Evolutionary conservation across 2,888 invertebrate species (phyloP).

Genomic region (Luperina nickerlii): DNA sequence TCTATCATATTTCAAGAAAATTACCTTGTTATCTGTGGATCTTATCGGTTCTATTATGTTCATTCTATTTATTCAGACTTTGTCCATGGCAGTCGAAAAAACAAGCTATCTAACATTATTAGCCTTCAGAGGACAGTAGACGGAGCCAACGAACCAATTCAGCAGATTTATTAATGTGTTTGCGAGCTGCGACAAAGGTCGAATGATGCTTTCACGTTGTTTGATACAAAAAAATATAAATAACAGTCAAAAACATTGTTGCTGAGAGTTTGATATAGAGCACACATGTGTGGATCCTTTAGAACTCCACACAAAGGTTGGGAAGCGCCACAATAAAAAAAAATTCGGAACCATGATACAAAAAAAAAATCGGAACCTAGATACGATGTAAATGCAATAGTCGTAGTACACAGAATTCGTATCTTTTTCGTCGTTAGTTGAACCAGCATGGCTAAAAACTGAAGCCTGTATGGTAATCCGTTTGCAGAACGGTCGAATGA

Average conservation of each 20-base stretch:
- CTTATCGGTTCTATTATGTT: constrained; percentile 40
- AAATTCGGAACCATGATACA: no score
- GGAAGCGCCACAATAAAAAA: constrained; percentile 39
- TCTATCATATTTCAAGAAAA: constrained; percentile 42
- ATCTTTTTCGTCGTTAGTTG: constrained; percentile 37
- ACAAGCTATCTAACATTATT: constrained; percentile 68
- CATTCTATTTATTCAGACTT: constrained; percentile 37
- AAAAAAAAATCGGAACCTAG: constrained; percentile 31
- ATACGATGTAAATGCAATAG: constrained; percentile 41
- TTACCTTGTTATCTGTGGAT: constrained; percentile 42
- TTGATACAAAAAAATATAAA: constrained; percentile 76
- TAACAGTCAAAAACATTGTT: constrained; percentile 73
- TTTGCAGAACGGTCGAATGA: constrained; percentile 25
- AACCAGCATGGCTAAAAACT: constrained; percentile 40
- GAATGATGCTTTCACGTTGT: constrained; percentile 69
- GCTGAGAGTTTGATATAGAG: constrained; percentile 61
- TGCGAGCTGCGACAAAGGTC: constrained; percentile 71
- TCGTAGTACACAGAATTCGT: constrained; percentile 33
- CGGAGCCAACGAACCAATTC: constrained; percentile 72
- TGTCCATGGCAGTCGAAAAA: constrained; percentile 61
- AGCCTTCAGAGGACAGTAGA: constrained; percentile 61
- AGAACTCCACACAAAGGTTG: constrained; percentile 62
- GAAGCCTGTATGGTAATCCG: constrained; percentile 48
- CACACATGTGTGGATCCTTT: constrained; percentile 67
- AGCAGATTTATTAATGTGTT: constrained; percentile 82